phyloP scores from a whole-genome alignment of 2,797 vertebrate genomes.

The Myotis myotis region DNA sequence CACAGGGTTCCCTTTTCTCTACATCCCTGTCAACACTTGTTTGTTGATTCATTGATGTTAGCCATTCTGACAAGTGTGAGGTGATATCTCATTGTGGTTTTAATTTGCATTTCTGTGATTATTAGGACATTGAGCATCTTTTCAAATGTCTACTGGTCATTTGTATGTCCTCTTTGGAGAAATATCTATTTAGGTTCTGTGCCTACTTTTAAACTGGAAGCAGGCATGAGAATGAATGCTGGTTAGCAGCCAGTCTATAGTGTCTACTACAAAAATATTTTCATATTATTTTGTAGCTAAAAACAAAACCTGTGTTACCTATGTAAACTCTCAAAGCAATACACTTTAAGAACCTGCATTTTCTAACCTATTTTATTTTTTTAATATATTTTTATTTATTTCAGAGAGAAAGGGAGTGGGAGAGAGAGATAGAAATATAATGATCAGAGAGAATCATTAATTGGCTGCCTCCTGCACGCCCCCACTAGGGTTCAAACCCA shows the following conservation, averaged over 20 bases:
- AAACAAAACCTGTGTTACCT: not conserved
- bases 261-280: not conserved
- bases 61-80: not conserved
- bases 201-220: not conserved
- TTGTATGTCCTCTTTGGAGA: not conserved
- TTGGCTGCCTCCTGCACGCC: no score
- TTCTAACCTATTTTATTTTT: not conserved
- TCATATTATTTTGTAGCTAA: constrained; percentile 14
- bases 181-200: not conserved
- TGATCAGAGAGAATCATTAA: no score
- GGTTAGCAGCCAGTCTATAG: not conserved
- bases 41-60: not conserved
- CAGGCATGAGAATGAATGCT: not conserved
- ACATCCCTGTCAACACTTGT: not conserved
- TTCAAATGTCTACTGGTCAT: not conserved
- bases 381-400: no score
- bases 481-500: no score
- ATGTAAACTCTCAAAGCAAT: not conserved
- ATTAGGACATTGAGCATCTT: not conserved
- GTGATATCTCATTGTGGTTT: not conserved
- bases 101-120: not conserved
- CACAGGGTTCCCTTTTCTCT: not conserved
- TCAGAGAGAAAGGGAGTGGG: no score
- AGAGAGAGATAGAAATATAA: no score
- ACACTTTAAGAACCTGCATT: constrained; percentile 31